Evolutionary conservation across 2,888 invertebrate species (phyloP), one percentile per base, ranked within the genome.

Genomic region (Pasiphila rectangulata): DNA sequence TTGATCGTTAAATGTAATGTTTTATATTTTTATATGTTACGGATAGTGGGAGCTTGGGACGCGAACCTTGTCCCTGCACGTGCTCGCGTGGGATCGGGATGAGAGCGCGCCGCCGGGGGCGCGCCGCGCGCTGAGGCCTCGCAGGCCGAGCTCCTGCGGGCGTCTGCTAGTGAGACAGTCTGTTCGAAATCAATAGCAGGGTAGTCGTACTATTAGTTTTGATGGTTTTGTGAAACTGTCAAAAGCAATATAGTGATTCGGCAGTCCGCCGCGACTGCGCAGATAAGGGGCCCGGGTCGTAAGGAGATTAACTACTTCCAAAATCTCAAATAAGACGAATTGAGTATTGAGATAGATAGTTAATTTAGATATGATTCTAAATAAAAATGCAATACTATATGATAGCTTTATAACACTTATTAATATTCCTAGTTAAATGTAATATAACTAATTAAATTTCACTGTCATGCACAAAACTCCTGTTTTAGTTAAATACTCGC

Each of bases 21-120:
- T 50, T 45, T 45, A 41, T 50, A 50, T 50, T 41, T 50, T 50
- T 37, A 45, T 50, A 50, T 45, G 36, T 49, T 49, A 49, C 25
- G 4, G 29, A 13, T 23, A 23, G 21, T 38, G 38, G 25, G 27
- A 35, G 35, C 10, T 24, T 20, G 30, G 23, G 5, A 15, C 5
- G 7, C 6, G n/a, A n/a, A n/a, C n/a, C n/a, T n/a, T n/a, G n/a
- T n/a, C n/a, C n/a, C n/a, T n/a, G n/a, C n/a, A n/a, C n/a, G n/a
- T n/a, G n/a, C n/a, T n/a, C n/a, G n/a, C n/a, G n/a, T n/a, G n/a
- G n/a, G n/a, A n/a, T n/a, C n/a, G n/a, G n/a, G n/a, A n/a, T n/a
- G n/a, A n/a, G n/a, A n/a, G n/a, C n/a, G n/a, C n/a, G n/a, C n/a
- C n/a, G n/a, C n/a, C n/a, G n/a, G n/a, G n/a, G n/a, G n/a, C n/a